These are phyloP conservation scores for Dynastes tityus DNA, from an alignment of 2,888 invertebrate genomes.

Conservation along the genomic window DNA sequence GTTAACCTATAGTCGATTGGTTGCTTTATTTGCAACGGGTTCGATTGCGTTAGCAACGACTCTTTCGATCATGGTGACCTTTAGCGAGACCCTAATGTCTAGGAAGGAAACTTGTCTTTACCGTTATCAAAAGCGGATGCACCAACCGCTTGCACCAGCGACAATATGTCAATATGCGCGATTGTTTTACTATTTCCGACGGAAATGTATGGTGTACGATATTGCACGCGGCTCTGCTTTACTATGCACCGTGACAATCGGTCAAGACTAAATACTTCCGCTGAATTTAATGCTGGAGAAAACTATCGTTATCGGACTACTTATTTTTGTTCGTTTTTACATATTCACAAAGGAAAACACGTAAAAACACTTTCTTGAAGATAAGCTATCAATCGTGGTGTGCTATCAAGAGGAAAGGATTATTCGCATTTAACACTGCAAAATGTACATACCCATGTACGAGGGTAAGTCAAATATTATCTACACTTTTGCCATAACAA, in stretches of 20 bases:
- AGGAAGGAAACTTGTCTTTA: constrained; percentile 57
- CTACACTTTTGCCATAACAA: no score
- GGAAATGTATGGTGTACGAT: constrained; percentile 50
- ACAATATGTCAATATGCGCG: constrained; percentile 49
- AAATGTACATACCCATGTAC: no score
- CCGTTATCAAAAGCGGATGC: constrained; percentile 57
- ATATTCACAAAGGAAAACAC: not conserved
- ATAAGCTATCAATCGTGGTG: not conserved
- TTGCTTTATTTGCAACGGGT: constrained; percentile 37
- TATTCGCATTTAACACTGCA: not conserved
- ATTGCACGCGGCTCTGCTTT: constrained; percentile 42
- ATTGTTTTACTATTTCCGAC: constrained; percentile 51
- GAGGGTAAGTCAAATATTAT: no score
- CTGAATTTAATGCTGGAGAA: constrained; percentile 12
- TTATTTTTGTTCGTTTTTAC: constrained; percentile 5
- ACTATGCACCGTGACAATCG: constrained; percentile 49
- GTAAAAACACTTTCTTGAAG: not conserved
- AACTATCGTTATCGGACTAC: constrained; percentile 1
- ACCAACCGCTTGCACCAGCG: constrained; percentile 30
- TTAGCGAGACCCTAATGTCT: constrained; percentile 52
- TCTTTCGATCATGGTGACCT: constrained; percentile 54
- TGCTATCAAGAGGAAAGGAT: not conserved
- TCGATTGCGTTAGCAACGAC: constrained; percentile 52
- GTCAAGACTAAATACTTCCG: constrained; percentile 29
- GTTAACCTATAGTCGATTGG: not conserved